These are phyloP conservation scores for Entelurus aequoreus DNA, from an alignment of 2,113 vertebrate species.

Conservation along the genomic window DNA sequence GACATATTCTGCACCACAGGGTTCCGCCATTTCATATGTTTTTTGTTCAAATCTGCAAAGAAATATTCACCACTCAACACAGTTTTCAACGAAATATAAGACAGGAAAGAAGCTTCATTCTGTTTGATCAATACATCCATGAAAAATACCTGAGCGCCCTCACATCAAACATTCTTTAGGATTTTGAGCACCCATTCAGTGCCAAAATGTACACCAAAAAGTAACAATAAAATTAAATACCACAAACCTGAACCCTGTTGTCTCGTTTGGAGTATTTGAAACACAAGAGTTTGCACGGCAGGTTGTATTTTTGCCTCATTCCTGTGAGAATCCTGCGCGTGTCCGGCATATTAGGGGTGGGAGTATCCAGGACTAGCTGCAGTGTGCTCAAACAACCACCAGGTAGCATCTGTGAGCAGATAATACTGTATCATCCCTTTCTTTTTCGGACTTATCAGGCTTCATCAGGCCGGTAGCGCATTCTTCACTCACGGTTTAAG, in stretches of 20 bases:
- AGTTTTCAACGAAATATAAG: constrained; percentile 32
- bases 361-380: too few species aligned
- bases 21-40: constrained; percentile 52
- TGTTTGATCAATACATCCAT: constrained; percentile 54
- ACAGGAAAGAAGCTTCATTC: constrained; percentile 30
- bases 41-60: constrained; percentile 19
- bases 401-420: too few species aligned
- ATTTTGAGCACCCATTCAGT: constrained; percentile 48
- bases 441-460: too few species aligned
- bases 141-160: constrained; percentile 94
- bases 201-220: constrained; percentile 81
- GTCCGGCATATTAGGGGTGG: too few species aligned
- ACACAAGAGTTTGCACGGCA: background rate
- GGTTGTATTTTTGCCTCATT: too few species aligned
- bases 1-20: constrained; percentile 64
- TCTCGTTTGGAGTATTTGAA: too few species aligned
- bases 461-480: too few species aligned
- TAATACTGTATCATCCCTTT: too few species aligned
- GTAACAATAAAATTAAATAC: constrained; percentile 78
- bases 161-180: constrained; percentile 64
- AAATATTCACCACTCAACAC: constrained; percentile 33
- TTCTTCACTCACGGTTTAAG: too few species aligned
- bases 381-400: too few species aligned
- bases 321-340: too few species aligned
- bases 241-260: constrained; percentile 76